Conservation (phyloP, 2,888 invertebrate species). For the Caenorhabditis becei region DNA sequence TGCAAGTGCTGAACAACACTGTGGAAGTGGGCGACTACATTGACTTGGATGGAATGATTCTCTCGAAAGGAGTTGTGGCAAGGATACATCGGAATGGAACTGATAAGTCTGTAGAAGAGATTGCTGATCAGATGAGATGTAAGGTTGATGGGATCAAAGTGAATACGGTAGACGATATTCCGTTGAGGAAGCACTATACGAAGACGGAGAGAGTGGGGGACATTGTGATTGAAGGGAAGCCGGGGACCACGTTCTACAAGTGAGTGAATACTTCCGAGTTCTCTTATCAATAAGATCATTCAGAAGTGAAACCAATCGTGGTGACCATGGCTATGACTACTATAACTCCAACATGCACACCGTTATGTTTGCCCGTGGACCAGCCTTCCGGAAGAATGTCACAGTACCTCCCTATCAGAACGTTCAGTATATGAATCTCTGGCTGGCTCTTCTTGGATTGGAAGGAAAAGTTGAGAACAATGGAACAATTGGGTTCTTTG, state of each 20-base stretch:
- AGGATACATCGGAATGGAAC: constrained; percentile 72
- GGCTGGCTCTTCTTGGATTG: constrained; percentile 56
- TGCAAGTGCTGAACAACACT: constrained; percentile 70
- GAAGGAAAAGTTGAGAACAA: constrained; percentile 70
- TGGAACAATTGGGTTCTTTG: constrained; percentile 73
- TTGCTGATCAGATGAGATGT: constrained; percentile 71
- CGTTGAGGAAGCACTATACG: constrained; percentile 74
- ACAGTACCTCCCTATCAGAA: constrained; percentile 75
- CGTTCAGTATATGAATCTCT: constrained; percentile 77
- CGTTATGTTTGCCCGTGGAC: constrained; percentile 78
- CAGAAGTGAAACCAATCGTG: constrained; percentile 55
- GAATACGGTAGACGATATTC: constrained; percentile 69
- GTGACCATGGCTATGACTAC: constrained; percentile 79
- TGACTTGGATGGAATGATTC: constrained; percentile 64
- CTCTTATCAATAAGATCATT: background rate
- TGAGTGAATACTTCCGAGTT: constrained; percentile 11
- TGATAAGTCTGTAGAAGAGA: constrained; percentile 57
- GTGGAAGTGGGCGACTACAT: constrained; percentile 65
- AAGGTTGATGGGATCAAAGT: constrained; percentile 67
- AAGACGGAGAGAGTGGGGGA: constrained; percentile 73
- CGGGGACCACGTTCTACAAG: constrained; percentile 73
- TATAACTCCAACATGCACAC: constrained; percentile 74
- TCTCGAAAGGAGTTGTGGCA: constrained; percentile 73
- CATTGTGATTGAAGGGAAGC: constrained; percentile 73
- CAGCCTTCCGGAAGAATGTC: constrained; percentile 69